phyloP scores from a whole-genome alignment of 2,888 invertebrate genomes.

The Steinernema carpocapsae region DNA sequence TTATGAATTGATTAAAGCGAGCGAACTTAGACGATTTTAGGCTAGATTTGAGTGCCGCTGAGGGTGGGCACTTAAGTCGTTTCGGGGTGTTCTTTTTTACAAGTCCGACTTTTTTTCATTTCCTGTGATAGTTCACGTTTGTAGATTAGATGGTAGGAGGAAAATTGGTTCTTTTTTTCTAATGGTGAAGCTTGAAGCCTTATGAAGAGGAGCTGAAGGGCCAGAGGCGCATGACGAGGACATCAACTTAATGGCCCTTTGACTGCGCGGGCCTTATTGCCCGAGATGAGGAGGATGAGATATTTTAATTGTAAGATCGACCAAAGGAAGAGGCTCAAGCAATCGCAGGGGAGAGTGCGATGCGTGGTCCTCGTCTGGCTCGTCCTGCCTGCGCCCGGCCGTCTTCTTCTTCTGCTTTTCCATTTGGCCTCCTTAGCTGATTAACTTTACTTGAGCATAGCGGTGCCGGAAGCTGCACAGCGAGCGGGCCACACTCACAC shows the following conservation, averaged over 20 bases:
- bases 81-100: neutral
- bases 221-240: conserved; percentile 14
- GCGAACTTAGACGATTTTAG: too few species aligned
- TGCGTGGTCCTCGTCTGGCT: too few species aligned
- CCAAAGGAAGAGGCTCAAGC: neutral
- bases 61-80: neutral
- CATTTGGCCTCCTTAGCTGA: conserved; percentile 39
- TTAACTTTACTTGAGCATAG: conserved; percentile 33
- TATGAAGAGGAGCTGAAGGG: neutral
- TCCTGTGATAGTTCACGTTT: neutral
- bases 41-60: too few species aligned
- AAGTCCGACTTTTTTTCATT: conserved; percentile 6
- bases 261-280: neutral
- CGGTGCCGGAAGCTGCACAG: conserved; percentile 24
- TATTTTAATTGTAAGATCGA: conserved; percentile 32
- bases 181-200: neutral
- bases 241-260: conserved; percentile 26
- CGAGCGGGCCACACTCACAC: conserved; percentile 17
- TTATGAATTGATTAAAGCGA: too few species aligned
- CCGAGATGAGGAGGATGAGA: conserved; percentile 15
- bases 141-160: conserved; percentile 13
- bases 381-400: conserved; percentile 10
- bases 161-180: neutral
- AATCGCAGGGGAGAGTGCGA: conserved; percentile 1
- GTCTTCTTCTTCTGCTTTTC: conserved; percentile 42